Evolutionary conservation across 2,797 vertebrate genomes (phyloP), one percentile per base, ranked within the genome.

Genomic region (Aeoliscus strigatus): DNA sequence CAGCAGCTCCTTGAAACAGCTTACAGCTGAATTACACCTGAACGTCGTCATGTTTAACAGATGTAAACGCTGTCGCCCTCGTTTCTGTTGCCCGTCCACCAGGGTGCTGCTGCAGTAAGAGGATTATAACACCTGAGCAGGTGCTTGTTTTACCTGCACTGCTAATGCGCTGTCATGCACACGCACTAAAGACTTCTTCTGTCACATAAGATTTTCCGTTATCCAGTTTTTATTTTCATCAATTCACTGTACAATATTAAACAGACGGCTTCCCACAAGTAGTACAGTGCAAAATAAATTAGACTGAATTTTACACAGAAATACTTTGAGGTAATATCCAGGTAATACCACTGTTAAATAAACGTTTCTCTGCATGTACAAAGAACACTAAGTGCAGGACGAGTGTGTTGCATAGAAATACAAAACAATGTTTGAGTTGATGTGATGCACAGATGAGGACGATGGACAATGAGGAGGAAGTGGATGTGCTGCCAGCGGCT

Each of bases 281-380:
- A 57, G 42, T 60, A 57, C 49, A 70, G 46, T 51, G 59, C 38
- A 52, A 61, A 83, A 86, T 86, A 85, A 84, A 82, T 85, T 75
- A 81, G 26, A 50, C 28, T 60, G 65, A 62, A 53, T 45, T 54
- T 56, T 45, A 60, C 4, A 10, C 29, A 74, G 31, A 63, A 54
- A 56, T 37, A 43, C 34, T 66, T 43, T 48, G 4, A 52, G 14
- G 60, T 46, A 51, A 48, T 21, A 53, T 51, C 17, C 25, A 44
- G 23, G 16, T 26, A 58, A 47, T 52, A 51, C 2, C 25, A 53
- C 36, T 51, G 8, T 37, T 8, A 37, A 39, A 27, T 33, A 59
- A 36, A 6, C 1, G 4, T 16, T 35, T 49, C 1, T 47, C 37
- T 53, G 29, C 47, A 50, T 67, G 27, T 41, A 44, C 14, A 66